A percentile compares a stretch with the other conserved stretches of the same genome.
Evolutionary conservation across 2,888 invertebrate genomes (phyloP).

Genomic region (Aleiodes alternator): DNA sequence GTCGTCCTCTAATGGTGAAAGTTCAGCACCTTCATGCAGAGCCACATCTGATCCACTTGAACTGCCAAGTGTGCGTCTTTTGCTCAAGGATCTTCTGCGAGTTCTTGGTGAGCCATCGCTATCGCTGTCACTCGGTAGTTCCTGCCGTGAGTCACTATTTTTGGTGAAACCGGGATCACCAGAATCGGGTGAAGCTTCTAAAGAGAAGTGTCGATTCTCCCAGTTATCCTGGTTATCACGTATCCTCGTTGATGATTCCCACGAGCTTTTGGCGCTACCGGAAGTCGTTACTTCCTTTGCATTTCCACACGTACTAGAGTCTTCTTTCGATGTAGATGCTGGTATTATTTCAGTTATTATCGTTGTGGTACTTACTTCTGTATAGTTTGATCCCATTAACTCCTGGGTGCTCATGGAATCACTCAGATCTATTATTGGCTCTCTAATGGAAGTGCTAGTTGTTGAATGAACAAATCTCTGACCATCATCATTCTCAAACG

Average conservation of each 20-base stretch:
- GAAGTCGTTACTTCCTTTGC: slow-evolving; percentile 54
- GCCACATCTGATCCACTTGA: slow-evolving; percentile 82
- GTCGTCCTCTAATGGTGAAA: slow-evolving; percentile 79
- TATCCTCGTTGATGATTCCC: slow-evolving; percentile 59
- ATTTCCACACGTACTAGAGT: slow-evolving; percentile 48
- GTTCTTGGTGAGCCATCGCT: slow-evolving; percentile 71
- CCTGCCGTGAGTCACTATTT: slow-evolving; percentile 67
- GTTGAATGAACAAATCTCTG: slow-evolving; percentile 46
- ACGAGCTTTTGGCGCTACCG: slow-evolving; percentile 61
- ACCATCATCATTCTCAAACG: slow-evolving; percentile 31
- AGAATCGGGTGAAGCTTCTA: slow-evolving; percentile 71
- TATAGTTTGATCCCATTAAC: slow-evolving; percentile 50
- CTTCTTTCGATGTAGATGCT: slow-evolving; percentile 50
- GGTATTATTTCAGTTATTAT: slow-evolving; percentile 49
- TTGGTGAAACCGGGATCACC: slow-evolving; percentile 69
- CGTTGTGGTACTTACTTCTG: slow-evolving; percentile 47
- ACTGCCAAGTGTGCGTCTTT: slow-evolving; percentile 78
- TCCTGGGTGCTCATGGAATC: slow-evolving; percentile 50
- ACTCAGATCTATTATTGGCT: slow-evolving; percentile 48
- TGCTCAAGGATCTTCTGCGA: slow-evolving; percentile 68
- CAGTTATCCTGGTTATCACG: slow-evolving; percentile 64
- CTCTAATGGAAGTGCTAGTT: slow-evolving; percentile 23
- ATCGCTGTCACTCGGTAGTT: slow-evolving; percentile 72
- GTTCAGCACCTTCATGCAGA: slow-evolving; percentile 80
- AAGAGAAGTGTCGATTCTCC: slow-evolving; percentile 67